Conservation (phyloP, 2,113 vertebrate species). For the Leiothrix lutea region DNA sequence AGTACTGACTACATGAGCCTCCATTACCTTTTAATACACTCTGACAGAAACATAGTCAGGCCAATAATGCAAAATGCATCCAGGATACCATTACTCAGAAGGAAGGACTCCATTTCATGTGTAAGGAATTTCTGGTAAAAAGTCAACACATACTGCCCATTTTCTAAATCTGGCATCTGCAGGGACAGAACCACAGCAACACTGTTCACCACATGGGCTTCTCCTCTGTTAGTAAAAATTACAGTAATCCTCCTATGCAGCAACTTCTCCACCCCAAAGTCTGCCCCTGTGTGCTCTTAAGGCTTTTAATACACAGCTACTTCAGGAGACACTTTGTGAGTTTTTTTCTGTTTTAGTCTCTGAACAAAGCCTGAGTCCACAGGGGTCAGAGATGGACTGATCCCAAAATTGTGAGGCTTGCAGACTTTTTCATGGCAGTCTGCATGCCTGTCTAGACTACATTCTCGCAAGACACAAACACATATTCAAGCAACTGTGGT, state of each 20-base stretch:
- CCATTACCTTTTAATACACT: neutral
- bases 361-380: neutral
- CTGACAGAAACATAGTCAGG: neutral
- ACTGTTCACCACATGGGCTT: neutral
- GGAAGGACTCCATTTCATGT: neutral
- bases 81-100: neutral
- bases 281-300: neutral
- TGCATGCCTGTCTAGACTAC: neutral
- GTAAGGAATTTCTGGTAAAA: neutral
- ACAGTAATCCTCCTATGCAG: neutral
- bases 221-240: neutral
- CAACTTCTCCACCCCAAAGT: neutral
- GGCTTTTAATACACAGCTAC: neutral
- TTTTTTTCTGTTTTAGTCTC: neutral
- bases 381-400: neutral
- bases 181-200: neutral
- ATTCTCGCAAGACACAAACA: neutral
- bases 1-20: fast-evolving
- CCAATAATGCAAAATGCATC: neutral
- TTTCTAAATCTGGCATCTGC: neutral
- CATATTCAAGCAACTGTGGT: neutral
- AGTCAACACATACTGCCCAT: fast-evolving
- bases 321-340: neutral
- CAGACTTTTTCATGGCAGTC: neutral
- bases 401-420: neutral